Base-by-base conservation (phyloP, 2,113 vertebrate species). In the Vicugna pacos region DNA sequence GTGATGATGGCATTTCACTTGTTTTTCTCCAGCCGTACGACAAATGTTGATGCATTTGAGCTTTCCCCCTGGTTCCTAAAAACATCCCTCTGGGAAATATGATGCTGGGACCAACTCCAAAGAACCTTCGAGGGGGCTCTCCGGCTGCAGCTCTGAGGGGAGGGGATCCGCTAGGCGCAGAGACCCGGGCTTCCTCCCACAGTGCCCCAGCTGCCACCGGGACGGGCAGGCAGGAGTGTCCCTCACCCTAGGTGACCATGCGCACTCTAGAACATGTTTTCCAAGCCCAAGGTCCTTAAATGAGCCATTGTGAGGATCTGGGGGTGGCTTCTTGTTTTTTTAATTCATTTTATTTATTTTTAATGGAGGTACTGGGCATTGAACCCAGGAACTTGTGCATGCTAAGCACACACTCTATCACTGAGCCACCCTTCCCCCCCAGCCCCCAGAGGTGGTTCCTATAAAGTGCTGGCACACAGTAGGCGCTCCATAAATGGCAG, bases 71-170 rank as follows among this genome's bases (percentile, higher is more conserved):
- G 28, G n/a, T 88, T 69, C 81, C 26, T 24, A 30, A 83, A 73
- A 80, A n/a, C 13, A 50, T 6, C 17, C 6, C 28, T 46, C 0
- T 26, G 9, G 52, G 32, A 77, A 69, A 87, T 56, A 1, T 28
- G 16, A 24, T 4, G 0, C 50, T 96, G 48, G 28, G 17, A 30
- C 28, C 32, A 35, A 42, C 3, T 64, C 56, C 42, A 52, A n/a
- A n/a, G 65, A 52, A 48, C 3, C 20, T 42, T 15, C 3, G 6
- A 52, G 17, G 56, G 4, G 10, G 5, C 22, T 64, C 4, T 83
- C 28, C 2, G 3, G 14, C 52, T 15, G 4, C 1, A 28, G 20
- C 8, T 12, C 8, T 64, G 13, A 70, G 4, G 17, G 10, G 9
- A 70, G n/a, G 26, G 20, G 9, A 1, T 2, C 35, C 32, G 4